Evolutionary conservation across 2,888 invertebrate genomes (phyloP).

Genomic region (Parthenolecanium corni): DNA sequence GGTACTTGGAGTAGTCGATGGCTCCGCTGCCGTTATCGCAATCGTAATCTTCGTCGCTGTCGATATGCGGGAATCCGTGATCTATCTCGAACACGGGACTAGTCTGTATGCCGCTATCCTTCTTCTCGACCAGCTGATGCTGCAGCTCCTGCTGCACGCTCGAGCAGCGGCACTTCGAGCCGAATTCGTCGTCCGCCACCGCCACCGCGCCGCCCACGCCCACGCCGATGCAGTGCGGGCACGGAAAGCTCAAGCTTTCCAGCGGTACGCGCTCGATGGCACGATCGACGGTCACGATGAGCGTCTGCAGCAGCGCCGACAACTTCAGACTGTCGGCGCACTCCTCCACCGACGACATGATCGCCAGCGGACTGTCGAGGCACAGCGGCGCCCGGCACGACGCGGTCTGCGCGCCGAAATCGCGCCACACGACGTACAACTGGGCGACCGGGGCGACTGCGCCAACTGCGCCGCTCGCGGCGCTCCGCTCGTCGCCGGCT

Average conservation of each 20-base stretch:
- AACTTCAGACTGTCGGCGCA: constrained; percentile 23
- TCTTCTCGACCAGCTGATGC: constrained; percentile 20
- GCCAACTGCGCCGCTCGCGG: no score
- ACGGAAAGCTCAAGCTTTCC: constrained; percentile 53
- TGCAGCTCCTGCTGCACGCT: neutral
- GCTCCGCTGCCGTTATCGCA: constrained; percentile 19
- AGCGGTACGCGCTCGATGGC: constrained; percentile 54
- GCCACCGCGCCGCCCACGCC: constrained; percentile 7
- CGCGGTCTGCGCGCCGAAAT: neutral
- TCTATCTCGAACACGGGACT: constrained; percentile 51
- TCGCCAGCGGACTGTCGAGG: constrained; percentile 22
- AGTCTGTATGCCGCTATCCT: constrained; percentile 28
- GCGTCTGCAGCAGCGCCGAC: constrained; percentile 22
- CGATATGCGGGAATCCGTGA: constrained; percentile 56
- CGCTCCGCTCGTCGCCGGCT: neutral
- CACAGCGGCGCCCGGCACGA: neutral
- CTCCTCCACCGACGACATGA: constrained; percentile 19
- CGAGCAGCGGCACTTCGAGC: constrained; percentile 29
- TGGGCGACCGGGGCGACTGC: no score
- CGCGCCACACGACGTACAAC: no score
- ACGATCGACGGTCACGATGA: constrained; percentile 50
- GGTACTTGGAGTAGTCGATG: constrained; percentile 24
- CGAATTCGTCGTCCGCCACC: constrained; percentile 1
- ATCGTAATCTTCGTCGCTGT: constrained; percentile 51
- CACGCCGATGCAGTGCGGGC: constrained; percentile 39